Conservation (phyloP, 1,140 invertebrate species). For the Diachasma alloeum region DNA sequence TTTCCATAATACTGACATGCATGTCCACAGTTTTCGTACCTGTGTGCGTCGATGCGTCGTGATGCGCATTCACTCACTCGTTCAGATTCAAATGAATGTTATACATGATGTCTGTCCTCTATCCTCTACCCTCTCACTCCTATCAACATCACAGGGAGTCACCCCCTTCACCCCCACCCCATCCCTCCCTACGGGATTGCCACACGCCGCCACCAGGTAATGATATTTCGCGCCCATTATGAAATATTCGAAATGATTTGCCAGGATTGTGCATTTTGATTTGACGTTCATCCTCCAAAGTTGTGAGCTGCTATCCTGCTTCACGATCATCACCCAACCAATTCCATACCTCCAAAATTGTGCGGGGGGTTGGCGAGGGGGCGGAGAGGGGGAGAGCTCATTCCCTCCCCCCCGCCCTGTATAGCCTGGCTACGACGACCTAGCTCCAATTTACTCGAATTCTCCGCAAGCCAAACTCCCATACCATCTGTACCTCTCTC, state of each 20-base stretch:
- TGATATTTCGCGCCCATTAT: slow-evolving; percentile 61
- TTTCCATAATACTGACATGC: slow-evolving; percentile 6
- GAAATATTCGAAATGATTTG: slow-evolving; percentile 65
- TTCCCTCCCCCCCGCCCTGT: neutral
- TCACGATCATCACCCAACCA: slow-evolving; percentile 38
- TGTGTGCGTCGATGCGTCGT: slow-evolving; percentile 35
- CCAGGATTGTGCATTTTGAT: slow-evolving; percentile 61
- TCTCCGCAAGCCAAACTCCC: slow-evolving; percentile 26
- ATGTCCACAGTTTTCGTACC: neutral
- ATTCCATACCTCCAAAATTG: slow-evolving; percentile 25
- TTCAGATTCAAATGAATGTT: slow-evolving; percentile 1
- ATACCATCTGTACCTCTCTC: neutral
- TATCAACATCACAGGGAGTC: neutral
- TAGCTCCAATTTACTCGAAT: slow-evolving; percentile 23
- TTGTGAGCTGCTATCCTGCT: slow-evolving; percentile 11
- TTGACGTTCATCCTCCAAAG: slow-evolving; percentile 45
- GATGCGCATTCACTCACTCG: slow-evolving; percentile 29
- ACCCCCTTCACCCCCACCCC: neutral
- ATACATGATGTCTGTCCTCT: neutral
- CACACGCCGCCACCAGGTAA: slow-evolving; percentile 40
- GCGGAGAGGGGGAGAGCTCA: neutral
- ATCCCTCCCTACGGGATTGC: slow-evolving; percentile 8
- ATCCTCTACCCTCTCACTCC: neutral
- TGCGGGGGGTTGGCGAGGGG: neutral
- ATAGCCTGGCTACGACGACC: neutral